Percentiles rank a stretch among this genome's conserved stretches.
Evolutionary conservation across 2,797 vertebrate species (phyloP).

Genomic region (Chanos chanos): DNA sequence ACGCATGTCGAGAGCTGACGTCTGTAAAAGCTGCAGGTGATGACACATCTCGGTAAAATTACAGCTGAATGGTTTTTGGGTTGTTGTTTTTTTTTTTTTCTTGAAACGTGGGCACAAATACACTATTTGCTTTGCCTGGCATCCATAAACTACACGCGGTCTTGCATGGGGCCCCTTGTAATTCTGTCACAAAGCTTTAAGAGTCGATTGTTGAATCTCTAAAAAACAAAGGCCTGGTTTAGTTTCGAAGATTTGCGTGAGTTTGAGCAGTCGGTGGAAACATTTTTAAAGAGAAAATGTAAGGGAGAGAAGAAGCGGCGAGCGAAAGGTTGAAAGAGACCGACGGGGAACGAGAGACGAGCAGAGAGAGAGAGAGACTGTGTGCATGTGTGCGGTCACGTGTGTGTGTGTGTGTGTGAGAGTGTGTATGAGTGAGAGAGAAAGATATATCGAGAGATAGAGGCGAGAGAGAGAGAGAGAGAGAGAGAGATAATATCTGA

Average conservation of each 20-base stretch:
- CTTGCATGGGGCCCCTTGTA: too few species aligned
- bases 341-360: conserved; percentile 30
- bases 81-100: not conserved
- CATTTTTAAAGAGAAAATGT: too few species aligned
- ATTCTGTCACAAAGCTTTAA: too few species aligned
- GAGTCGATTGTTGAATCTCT: too few species aligned
- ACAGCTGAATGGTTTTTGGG: conserved; percentile 6
- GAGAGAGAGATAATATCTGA: conserved; percentile 38
- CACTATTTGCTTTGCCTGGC: too few species aligned
- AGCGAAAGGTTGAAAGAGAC: not conserved
- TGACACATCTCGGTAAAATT: conserved; percentile 10
- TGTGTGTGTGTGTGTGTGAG: not conserved
- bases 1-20: conserved; percentile 52
- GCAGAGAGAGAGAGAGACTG: conserved; percentile 47
- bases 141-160: too few species aligned
- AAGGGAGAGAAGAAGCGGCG: not conserved
- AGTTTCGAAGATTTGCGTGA: too few species aligned
- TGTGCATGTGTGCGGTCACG: conserved; percentile 11
- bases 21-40: conserved; percentile 44
- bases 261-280: too few species aligned
- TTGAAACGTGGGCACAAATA: too few species aligned
- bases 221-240: too few species aligned
- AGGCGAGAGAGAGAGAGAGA: conserved; percentile 7
- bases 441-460: conserved; percentile 15
- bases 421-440: not conserved